phyloP scores from a whole-genome alignment of 2,888 invertebrate genomes.

The Drosophila rellima region DNA sequence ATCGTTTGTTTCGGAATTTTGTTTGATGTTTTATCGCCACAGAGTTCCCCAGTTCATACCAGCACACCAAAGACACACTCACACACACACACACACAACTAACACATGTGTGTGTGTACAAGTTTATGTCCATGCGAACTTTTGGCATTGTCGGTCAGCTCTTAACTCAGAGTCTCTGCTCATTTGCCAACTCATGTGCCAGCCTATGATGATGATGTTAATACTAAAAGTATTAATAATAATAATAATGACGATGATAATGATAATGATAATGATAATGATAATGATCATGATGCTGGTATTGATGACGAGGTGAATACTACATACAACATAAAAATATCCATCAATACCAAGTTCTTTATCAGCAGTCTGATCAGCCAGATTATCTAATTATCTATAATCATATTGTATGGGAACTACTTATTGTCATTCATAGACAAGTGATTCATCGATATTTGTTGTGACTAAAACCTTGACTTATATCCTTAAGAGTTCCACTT shows the following conservation, averaged over 20 bases:
- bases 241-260: constrained; percentile 18
- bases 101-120: constrained; percentile 20
- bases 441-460: constrained; percentile 7
- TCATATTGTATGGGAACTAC: constrained; percentile 13
- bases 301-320: constrained; percentile 48
- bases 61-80: constrained; percentile 27
- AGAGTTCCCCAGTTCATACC: constrained; percentile 63
- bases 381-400: constrained; percentile 12
- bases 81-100: constrained; percentile 15
- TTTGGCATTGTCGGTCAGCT: constrained; percentile 60
- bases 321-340: constrained; percentile 5
- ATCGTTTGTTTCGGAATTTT: constrained; percentile 84
- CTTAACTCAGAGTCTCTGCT: constrained; percentile 39
- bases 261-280: constrained; percentile 23
- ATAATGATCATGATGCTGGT: constrained; percentile 14
- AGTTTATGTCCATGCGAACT: constrained; percentile 58
- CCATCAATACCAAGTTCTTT: constrained; percentile 20
- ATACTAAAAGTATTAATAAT: constrained; percentile 17
- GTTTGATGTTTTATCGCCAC: constrained; percentile 83
- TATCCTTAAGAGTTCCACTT: not conserved
- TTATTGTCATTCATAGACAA: constrained; percentile 3
- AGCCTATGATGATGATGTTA: constrained; percentile 41
- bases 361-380: not conserved
- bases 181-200: constrained; percentile 58
- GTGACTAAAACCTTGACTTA: not conserved